A percentile compares a stretch with the other conserved stretches of the same genome.
phyloP scores from a whole-genome alignment of 37 sponge, comb jelly and placozoan genomes.

The Cliona cf. orientalis region DNA sequence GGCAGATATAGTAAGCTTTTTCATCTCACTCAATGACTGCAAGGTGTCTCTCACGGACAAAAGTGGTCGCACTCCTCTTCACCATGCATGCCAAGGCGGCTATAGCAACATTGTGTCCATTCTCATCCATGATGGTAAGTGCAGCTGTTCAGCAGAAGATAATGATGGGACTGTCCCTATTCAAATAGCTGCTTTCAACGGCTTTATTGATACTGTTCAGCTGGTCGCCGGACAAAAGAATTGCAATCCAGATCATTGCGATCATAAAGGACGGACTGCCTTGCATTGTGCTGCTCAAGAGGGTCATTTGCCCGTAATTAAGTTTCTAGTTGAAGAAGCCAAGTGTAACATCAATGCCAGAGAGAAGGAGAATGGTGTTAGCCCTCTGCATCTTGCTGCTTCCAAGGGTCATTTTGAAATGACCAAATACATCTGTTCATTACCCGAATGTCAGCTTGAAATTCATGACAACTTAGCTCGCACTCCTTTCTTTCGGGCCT shows the following conservation, averaged over 20 bases:
- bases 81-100: constrained; percentile 44
- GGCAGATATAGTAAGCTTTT: constrained; percentile 38
- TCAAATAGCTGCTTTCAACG: constrained; percentile 18
- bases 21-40: constrained; percentile 44
- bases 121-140: constrained; percentile 34
- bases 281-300: constrained; percentile 51
- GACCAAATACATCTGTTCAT: constrained; percentile 10
- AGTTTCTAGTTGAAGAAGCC: constrained; percentile 43
- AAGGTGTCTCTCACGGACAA: constrained; percentile 21
- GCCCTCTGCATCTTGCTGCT: constrained; percentile 52
- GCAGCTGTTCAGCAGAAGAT: constrained; percentile 25
- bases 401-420: constrained; percentile 30
- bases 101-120: constrained; percentile 11
- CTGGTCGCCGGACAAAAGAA: constrained; percentile 30
- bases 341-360: constrained; percentile 8
- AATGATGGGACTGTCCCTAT: constrained; percentile 5
- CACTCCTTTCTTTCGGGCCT: constrained; percentile 39
- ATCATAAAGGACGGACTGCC: constrained; percentile 30
- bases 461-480: constrained; percentile 23
- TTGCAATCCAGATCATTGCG: constrained; percentile 11
- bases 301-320: constrained; percentile 52
- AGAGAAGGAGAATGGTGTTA: constrained; percentile 29
- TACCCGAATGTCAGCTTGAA: background rate
- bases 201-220: constrained; percentile 29
- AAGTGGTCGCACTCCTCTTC: constrained; percentile 33